Base-by-base conservation (phyloP, 2,888 invertebrate species). In the Troides helena region DNA sequence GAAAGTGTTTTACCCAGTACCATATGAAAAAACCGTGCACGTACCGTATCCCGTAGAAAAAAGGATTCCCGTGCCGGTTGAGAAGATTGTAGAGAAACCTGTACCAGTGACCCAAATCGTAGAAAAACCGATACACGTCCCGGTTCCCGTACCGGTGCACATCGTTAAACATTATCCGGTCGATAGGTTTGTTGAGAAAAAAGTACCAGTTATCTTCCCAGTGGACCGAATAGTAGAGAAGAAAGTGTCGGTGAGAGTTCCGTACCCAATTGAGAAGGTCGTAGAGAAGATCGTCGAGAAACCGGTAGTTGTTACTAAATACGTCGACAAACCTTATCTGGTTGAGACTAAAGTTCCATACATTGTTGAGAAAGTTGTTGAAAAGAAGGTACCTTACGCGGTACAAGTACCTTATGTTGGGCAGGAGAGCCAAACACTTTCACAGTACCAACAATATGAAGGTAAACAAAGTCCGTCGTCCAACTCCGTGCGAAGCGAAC, bases 251-350 rank as follows among this genome's bases (percentile, higher is more conserved):
- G 81, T 88, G 0, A 82, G 87, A 74, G 85, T 93, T 0, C 93
- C 93, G 0, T 90, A 92, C 67, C 90, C 92, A 1, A 93, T 93
- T 0, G 90, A 94, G 72, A 94, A 85, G 72, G 76, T 88, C 3
- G 87, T 92, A 0, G 92, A 91, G 65, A 92, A 87, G 76, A 85
- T 95, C 50, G 93, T 95, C 0, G 95, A 95, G 76, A 95, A 94
- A 74, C 93, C 94, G 1, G 90, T 94, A 0, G 85, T 90, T 0
- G 86, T 93, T 0, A 90, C 88, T 0, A 88, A 89, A 73, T 90
- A 89, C 64, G 75, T 90, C 0, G 87, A 90, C 60, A 89, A 87
- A 76, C 93, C 94, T 0, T 93, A 91, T 70, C 88, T 92, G 0
- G 88, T 93, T 0, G 93, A 93, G 74, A 91, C 90, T 68, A 80